phyloP scores from a whole-genome alignment of 2,797 vertebrate species.

The Masticophis lateralis region DNA sequence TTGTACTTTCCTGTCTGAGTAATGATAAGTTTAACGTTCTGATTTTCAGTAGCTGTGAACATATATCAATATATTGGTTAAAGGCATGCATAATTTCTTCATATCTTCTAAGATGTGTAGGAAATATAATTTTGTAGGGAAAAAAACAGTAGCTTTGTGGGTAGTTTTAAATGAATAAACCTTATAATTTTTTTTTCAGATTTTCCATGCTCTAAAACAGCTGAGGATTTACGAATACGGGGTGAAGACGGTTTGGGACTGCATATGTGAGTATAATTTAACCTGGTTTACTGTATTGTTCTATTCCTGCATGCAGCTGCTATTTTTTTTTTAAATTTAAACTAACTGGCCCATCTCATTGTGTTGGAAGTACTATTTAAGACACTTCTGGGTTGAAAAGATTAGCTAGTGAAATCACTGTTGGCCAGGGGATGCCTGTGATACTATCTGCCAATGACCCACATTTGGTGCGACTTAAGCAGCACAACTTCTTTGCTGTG shows the following conservation, averaged over 20 bases:
- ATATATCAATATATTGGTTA: slow-evolving; percentile 1
- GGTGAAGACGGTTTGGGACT: not conserved
- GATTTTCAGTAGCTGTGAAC: slow-evolving; percentile 17
- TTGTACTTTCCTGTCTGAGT: slow-evolving; percentile 24
- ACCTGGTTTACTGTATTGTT: not conserved
- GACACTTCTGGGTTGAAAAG: not conserved
- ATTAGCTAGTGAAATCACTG: not conserved
- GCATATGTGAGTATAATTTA: not conserved
- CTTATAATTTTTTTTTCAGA: not conserved
- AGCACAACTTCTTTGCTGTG: not conserved
- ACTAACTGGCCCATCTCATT: not conserved
- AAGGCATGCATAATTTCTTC: not conserved
- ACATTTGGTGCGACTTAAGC: not conserved
- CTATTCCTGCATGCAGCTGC: not conserved
- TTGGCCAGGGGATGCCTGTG: not conserved
- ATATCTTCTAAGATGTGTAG: not conserved
- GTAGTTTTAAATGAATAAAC: not conserved
- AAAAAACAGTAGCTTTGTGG: not conserved
- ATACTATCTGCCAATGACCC: not conserved
- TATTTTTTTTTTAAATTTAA: not conserved
- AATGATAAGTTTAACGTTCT: slow-evolving; percentile 26
- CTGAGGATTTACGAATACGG: not conserved
- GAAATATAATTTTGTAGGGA: not conserved
- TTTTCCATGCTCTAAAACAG: not conserved
- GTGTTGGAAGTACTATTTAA: not conserved